Percentiles rank a stretch among this genome's conserved stretches.
phyloP scores from a whole-genome alignment of 2,113 vertebrate genomes.

The Pandion haliaetus region DNA sequence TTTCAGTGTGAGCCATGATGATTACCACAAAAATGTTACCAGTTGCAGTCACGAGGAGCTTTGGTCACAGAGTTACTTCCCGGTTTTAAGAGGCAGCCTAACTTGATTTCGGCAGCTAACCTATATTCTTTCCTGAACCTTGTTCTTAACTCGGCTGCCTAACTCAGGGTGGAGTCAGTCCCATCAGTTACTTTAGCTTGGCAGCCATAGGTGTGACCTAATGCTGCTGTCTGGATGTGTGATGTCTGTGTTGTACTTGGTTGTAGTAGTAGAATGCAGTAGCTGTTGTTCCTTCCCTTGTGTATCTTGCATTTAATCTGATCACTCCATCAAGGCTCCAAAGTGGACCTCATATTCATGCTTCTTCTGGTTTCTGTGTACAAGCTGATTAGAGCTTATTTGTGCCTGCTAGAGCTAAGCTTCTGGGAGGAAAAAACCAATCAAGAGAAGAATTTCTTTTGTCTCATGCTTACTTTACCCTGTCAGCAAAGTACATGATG shows the following conservation, averaged over 20 bases:
- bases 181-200: accelerated
- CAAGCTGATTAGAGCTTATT: not conserved
- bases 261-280: not conserved
- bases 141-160: not conserved
- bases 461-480: not conserved
- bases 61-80: not conserved
- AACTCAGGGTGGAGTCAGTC: not conserved
- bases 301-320: not conserved
- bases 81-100: not conserved
- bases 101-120: not conserved
- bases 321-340: not conserved
- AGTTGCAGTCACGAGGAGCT: not conserved
- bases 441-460: not conserved
- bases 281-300: not conserved
- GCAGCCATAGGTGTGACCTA: not conserved
- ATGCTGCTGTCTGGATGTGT: not conserved
- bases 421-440: not conserved
- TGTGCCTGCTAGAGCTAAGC: not conserved
- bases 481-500: not conserved
- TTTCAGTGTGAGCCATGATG: not conserved
- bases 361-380: not conserved
- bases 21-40: not conserved
- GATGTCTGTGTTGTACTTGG: not conserved
- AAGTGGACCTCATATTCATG: not conserved
- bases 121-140: not conserved